Evolutionary conservation across 2,888 invertebrate species (phyloP).

Genomic region (Hylaea fasciaria): DNA sequence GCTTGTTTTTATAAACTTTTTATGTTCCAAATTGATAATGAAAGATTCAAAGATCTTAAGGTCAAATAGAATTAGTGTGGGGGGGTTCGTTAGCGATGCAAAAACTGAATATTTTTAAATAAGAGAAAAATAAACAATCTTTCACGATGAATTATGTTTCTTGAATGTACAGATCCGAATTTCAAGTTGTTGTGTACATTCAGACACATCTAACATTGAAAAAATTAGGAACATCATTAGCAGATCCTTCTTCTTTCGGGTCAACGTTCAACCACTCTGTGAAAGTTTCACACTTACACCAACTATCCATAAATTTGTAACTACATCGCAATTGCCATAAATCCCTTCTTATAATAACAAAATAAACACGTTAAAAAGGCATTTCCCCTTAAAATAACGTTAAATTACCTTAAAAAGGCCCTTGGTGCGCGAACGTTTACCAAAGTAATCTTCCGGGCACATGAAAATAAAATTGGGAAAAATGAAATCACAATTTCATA

Average conservation of each 20-base stretch:
- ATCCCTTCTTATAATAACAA: too few relatives aligned
- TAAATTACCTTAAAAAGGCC: slow-evolving; percentile 38
- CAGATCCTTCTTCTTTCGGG: too few relatives aligned
- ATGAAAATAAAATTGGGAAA: slow-evolving; percentile 40
- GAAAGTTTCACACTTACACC: background rate
- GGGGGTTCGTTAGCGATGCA: slow-evolving; percentile 24
- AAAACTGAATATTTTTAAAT: slow-evolving; percentile 20
- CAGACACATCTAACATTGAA: too few relatives aligned
- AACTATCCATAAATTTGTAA: too few relatives aligned
- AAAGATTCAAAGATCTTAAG: slow-evolving; percentile 27
- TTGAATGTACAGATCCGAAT: background rate
- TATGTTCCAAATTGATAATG: slow-evolving; percentile 32
- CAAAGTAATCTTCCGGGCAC: slow-evolving; percentile 30
- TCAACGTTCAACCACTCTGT: too few relatives aligned
- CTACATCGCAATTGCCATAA: too few relatives aligned
- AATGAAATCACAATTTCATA: slow-evolving; percentile 42
- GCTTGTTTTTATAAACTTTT: slow-evolving; percentile 31
- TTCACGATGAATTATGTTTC: background rate
- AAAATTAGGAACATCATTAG: too few relatives aligned
- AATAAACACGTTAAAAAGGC: slow-evolving; percentile 7
- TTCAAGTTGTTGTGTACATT: too few relatives aligned
- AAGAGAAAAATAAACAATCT: slow-evolving; percentile 1
- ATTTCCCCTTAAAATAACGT: slow-evolving; percentile 12
- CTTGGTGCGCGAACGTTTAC: slow-evolving; percentile 33
- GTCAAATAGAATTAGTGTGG: slow-evolving; percentile 25